phyloP scores from a whole-genome alignment of 2,888 invertebrate genomes.

The Yponomeuta sedellus region DNA sequence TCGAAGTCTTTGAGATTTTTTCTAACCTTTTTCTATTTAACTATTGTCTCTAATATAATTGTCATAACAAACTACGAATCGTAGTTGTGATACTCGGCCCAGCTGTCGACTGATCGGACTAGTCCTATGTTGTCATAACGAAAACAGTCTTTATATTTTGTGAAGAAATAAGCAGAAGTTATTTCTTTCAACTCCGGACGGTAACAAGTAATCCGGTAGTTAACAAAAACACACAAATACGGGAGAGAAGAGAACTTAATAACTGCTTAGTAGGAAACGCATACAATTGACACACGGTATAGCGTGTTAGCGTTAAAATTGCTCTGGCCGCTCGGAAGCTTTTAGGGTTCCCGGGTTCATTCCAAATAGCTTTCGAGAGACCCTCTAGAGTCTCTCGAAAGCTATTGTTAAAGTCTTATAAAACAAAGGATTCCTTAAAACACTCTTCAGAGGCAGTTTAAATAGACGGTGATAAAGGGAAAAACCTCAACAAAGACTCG shows the following conservation, averaged over 20 bases:
- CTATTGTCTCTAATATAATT: no score
- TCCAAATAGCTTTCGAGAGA: no score
- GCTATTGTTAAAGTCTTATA: background rate
- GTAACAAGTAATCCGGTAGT: background rate
- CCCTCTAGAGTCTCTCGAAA: background rate
- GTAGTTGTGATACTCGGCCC: background rate
- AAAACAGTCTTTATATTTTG: no score
- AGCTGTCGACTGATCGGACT: background rate
- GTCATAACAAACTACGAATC: no score
- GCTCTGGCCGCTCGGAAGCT: conserved; percentile 37
- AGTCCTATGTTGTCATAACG: background rate
- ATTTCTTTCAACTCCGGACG: background rate
- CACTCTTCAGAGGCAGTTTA: no score
- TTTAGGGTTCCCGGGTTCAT: conserved; percentile 39
- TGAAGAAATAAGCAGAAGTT: background rate
- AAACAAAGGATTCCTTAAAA: no score
- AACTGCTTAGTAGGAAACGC: conserved; percentile 8
- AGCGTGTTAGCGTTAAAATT: conserved; percentile 45
- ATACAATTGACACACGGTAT: background rate
- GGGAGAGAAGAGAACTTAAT: conserved; percentile 9
- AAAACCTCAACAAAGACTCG: no score
- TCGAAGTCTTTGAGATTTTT: no score
- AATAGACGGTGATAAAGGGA: no score
- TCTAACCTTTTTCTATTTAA: no score
- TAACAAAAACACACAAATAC: conserved; percentile 2